Conservation (phyloP, 2,888 invertebrate species). For the Matsumyia berberina region DNA sequence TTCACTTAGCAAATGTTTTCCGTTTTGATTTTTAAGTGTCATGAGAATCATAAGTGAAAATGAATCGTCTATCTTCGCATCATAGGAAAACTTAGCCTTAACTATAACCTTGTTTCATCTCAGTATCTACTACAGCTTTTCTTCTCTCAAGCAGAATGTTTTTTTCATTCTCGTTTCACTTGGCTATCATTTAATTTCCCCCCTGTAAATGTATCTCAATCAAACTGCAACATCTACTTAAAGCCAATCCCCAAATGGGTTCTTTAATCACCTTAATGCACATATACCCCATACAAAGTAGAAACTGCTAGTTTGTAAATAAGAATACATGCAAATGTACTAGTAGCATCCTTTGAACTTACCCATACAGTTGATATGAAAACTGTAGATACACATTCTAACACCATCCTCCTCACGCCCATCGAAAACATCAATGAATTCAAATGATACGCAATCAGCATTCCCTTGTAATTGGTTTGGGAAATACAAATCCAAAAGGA, state of each 20-base stretch:
- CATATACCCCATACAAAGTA: conserved; percentile 37
- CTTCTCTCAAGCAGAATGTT: neutral
- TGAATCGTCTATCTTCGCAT: too few relatives aligned
- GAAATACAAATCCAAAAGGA: conserved; percentile 66
- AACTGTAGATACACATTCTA: conserved; percentile 1
- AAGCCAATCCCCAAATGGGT: conserved; percentile 39
- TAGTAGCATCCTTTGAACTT: neutral
- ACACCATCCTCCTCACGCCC: neutral
- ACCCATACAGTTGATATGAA: neutral
- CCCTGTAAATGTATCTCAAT: conserved; percentile 13
- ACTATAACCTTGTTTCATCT: neutral
- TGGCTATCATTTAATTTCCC: conserved; percentile 20
- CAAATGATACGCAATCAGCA: conserved; percentile 75
- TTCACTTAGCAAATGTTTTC: too few relatives aligned
- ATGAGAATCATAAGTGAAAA: too few relatives aligned
- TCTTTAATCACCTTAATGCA: conserved; percentile 63
- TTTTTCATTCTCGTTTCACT: conserved; percentile 14
- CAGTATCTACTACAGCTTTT: neutral
- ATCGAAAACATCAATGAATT: conserved; percentile 67
- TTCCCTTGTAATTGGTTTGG: conserved; percentile 75
- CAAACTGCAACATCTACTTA: conserved; percentile 28
- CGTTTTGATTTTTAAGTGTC: too few relatives aligned
- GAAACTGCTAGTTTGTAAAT: conserved; percentile 48
- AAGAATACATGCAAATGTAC: conserved; percentile 15
- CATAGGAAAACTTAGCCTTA: too few relatives aligned